Base-by-base conservation (phyloP, 1,140 invertebrate species). In the Solenopsis invicta region DNA sequence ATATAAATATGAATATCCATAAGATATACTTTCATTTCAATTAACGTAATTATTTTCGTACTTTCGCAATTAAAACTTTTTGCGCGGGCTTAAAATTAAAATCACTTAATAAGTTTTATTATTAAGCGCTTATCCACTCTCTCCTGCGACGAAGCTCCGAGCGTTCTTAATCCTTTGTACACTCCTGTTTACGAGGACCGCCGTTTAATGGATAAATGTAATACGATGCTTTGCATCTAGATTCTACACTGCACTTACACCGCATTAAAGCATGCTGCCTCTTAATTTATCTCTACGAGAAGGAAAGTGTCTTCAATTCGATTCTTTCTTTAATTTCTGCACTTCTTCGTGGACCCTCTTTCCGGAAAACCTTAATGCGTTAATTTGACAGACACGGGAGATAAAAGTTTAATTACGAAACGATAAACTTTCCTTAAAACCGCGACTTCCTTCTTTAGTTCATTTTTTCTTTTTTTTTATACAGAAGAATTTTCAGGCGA, bases 21-120 rank as follows among this genome's bases (percentile, higher is more conserved):
- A 45, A 56, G 37, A 52, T 69, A 52, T 69, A 52, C 61, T 45
- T 52, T 21, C n/a, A 24, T 52, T 52, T 67, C 77, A 54, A 81
- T 81, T 81, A 48, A 62, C 48, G 45, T 24, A 81, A 54, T 45
- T 74, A 74, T 59, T 48, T 62, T 74, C 80, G 41, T 74, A 54
- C 54, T n/a, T 48, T 74, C 24, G n/a, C 56, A 48, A 81, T 81
- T 48, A 84, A 74, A 84, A 74, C 69, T 74, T 75, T 48, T 50
- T 74, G 80, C 41, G 5, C 41, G 69, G 69, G 54, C 54, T 84
- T 37, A 75, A 75, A 72, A 84, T 84, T 75, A 74, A 74, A 84
- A 75, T 84, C 54, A 48, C 37, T 84, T 84, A 74, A 84, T 74
- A 84, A 84, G 80, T 84, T 84, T 84, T 75, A 84, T 84, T 84